A percentile compares a stretch with the other conserved stretches of the same genome.
Conservation (phyloP, 2,113 vertebrate genomes). For the Phylloscopus trochilus region DNA sequence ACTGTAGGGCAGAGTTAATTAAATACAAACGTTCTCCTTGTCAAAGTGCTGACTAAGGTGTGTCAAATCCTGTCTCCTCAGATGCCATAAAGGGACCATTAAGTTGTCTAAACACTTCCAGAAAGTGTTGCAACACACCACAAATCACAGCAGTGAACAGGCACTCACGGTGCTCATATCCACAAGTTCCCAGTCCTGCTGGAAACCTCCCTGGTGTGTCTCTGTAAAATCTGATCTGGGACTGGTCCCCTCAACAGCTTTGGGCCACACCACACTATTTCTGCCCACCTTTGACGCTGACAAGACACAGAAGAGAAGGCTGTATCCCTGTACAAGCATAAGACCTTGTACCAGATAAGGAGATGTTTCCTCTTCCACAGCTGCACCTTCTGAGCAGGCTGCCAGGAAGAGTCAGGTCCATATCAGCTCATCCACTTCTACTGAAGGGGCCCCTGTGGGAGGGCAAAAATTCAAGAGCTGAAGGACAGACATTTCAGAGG, state of each 20-base stretch:
- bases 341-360: neutral
- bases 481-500: neutral
- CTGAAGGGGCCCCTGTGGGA: rapidly evolving
- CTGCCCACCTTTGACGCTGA: neutral
- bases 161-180: neutral
- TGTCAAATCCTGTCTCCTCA: neutral
- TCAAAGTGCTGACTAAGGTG: neutral
- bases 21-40: neutral
- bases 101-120: slow-evolving; percentile 13
- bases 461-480: neutral
- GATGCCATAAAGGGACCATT: neutral
- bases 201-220: neutral
- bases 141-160: neutral
- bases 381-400: neutral
- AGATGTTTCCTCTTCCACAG: neutral
- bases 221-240: neutral
- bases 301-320: neutral
- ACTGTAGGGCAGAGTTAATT: slow-evolving; percentile 18
- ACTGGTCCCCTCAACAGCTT: neutral
- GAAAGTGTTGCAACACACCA: neutral
- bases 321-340: neutral
- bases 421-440: neutral
- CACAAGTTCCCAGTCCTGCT: neutral
- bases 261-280: neutral
- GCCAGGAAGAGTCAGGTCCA: rapidly evolving